These are phyloP conservation scores for Acanthosepion esculentum DNA, from an alignment of 2,888 invertebrate genomes.

Conservation along the genomic window DNA sequence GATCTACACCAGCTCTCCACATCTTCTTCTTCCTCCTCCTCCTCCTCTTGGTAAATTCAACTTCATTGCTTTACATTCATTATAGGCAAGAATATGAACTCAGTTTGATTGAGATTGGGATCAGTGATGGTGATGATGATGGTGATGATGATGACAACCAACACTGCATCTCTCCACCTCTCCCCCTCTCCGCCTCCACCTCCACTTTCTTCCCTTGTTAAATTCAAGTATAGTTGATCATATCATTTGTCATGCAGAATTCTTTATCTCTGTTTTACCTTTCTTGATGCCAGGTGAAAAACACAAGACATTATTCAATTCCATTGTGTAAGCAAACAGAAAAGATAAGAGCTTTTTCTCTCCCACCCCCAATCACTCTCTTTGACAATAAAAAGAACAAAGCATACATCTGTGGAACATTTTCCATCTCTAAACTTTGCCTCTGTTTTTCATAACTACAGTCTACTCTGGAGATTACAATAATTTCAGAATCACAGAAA, in stretches of 20 bases:
- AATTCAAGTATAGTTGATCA: neutral
- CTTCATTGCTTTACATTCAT: no score
- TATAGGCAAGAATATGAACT: no score
- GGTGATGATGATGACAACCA: neutral
- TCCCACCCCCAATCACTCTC: neutral
- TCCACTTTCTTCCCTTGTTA: neutral
- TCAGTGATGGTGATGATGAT: neutral
- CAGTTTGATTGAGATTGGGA: no score
- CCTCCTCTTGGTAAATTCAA: no score
- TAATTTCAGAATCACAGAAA: slow-evolving; percentile 14
- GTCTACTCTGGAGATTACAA: no score
- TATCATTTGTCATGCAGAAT: neutral
- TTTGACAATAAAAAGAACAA: neutral
- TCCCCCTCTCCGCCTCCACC: neutral
- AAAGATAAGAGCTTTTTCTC: neutral
- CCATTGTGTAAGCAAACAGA: neutral
- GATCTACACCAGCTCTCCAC: no score
- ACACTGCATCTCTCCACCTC: neutral
- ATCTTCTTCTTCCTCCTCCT: no score
- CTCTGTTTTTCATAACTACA: no score
- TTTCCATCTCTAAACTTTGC: neutral
- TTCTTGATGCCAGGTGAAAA: neutral
- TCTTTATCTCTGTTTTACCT: neutral
- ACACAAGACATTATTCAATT: neutral
- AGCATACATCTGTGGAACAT: neutral